A percentile compares a stretch with the other conserved stretches of the same genome.
These are phyloP conservation scores for Eristalinus sepulchralis DNA, from an alignment of 2,888 invertebrate genomes.

Conservation along the genomic window DNA sequence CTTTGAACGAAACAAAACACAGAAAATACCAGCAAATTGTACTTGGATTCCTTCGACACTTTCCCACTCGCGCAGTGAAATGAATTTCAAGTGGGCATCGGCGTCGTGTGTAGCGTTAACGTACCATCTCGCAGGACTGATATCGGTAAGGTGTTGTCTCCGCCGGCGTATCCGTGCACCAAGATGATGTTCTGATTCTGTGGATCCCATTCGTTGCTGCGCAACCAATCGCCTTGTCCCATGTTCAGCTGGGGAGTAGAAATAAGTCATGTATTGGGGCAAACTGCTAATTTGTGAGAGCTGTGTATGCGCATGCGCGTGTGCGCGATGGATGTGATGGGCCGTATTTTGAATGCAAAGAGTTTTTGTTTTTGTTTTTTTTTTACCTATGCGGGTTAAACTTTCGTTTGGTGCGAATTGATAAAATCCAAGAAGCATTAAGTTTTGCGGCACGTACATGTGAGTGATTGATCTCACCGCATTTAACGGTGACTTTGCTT, in stretches of 20 bases:
- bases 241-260: constrained; percentile 82
- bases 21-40: not conserved
- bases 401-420: constrained; percentile 18
- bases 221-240: constrained; percentile 86
- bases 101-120: constrained; percentile 45
- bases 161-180: constrained; percentile 90
- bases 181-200: constrained; percentile 86
- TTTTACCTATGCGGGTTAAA: not conserved
- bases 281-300: not conserved
- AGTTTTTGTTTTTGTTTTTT: not conserved
- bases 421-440: constrained; percentile 8
- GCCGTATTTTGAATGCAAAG: constrained; percentile 11
- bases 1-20: constrained; percentile 78
- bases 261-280: not conserved
- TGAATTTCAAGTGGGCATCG: not conserved
- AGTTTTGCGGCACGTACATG: constrained; percentile 7
- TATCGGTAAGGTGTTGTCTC: constrained; percentile 88
- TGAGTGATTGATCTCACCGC: constrained; percentile 1
- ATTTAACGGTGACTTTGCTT: not conserved
- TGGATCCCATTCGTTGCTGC: constrained; percentile 87
- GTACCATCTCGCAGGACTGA: constrained; percentile 87
- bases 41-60: not conserved
- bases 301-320: not conserved
- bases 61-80: not conserved
- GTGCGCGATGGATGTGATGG: not conserved